Conservation (phyloP, 2,797 vertebrate species). For the Aphelocoma californica region DNA sequence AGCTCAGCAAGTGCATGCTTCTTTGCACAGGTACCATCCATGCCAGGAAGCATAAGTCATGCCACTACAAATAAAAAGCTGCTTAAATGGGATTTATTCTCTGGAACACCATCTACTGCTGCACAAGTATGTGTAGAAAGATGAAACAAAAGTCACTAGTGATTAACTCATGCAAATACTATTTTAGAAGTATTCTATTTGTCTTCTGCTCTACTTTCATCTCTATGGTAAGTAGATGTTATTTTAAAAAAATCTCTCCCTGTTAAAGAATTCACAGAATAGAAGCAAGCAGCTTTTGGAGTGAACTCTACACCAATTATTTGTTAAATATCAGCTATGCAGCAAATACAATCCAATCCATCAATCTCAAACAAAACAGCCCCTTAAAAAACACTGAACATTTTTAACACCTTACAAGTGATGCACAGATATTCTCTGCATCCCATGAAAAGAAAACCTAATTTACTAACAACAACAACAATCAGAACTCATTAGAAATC, state of each 20-base stretch:
- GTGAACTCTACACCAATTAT: not conserved
- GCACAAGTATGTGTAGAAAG: slow-evolving; percentile 30
- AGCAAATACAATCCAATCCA: not conserved
- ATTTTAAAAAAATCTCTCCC: not conserved
- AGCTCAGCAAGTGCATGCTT: not conserved
- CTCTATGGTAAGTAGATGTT: not conserved
- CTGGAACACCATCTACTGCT: slow-evolving; percentile 20
- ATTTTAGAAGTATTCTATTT: slow-evolving; percentile 47
- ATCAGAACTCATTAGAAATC: not conserved
- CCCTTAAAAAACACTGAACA: not conserved
- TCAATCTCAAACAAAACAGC: not conserved
- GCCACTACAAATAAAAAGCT: slow-evolving; percentile 28
- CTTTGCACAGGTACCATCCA: not conserved
- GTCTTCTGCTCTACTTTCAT: slow-evolving; percentile 32
- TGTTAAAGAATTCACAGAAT: not conserved
- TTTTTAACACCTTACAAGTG: not conserved
- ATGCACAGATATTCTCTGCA: not conserved
- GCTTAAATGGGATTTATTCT: slow-evolving; percentile 52
- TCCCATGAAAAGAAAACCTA: not conserved
- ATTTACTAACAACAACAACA: not conserved
- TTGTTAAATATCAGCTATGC: not conserved
- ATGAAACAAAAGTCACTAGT: slow-evolving; percentile 46
- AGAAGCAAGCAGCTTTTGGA: not conserved
- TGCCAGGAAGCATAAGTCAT: not conserved
- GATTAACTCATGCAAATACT: slow-evolving; percentile 32